Percentiles rank a stretch among this genome's conserved stretches.
phyloP scores from a whole-genome alignment of 2,797 vertebrate genomes.

The Nyctalus aviator region DNA sequence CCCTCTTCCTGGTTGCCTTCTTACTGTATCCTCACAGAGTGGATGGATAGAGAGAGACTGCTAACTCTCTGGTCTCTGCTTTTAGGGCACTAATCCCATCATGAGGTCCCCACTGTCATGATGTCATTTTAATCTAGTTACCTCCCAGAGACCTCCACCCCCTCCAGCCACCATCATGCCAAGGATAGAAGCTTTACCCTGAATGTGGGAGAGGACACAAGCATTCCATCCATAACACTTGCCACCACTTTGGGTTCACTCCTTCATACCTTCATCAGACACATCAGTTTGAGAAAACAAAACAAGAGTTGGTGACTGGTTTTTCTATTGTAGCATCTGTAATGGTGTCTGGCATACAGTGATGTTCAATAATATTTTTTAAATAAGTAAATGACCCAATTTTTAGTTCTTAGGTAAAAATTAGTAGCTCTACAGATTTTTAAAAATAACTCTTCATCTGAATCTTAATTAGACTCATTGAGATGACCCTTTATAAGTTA shows the following conservation, averaged over 20 bases:
- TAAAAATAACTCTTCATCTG: background rate
- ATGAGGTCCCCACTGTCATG: background rate
- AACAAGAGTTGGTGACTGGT: background rate
- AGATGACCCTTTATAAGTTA: background rate
- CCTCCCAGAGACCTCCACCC: background rate
- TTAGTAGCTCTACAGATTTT: background rate
- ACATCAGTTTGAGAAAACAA: background rate
- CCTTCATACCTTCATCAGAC: background rate
- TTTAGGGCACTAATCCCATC: background rate
- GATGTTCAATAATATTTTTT: background rate
- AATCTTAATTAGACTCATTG: background rate
- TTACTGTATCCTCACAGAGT: background rate
- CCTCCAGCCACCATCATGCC: background rate
- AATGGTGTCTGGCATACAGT: background rate
- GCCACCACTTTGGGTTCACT: background rate
- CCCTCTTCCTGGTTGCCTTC: background rate
- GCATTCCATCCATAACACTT: background rate
- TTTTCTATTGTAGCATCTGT: background rate
- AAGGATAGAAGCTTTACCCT: background rate
- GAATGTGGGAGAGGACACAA: background rate
- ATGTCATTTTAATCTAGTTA: background rate
- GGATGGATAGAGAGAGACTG: background rate
- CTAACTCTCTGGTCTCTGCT: background rate
- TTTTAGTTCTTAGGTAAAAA: slow-evolving; percentile 39
- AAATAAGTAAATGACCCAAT: background rate